Percentiles rank a stretch among this genome's conserved stretches.
Evolutionary conservation across 2,797 vertebrate genomes (phyloP).

Genomic region (Diplodus sargus): DNA sequence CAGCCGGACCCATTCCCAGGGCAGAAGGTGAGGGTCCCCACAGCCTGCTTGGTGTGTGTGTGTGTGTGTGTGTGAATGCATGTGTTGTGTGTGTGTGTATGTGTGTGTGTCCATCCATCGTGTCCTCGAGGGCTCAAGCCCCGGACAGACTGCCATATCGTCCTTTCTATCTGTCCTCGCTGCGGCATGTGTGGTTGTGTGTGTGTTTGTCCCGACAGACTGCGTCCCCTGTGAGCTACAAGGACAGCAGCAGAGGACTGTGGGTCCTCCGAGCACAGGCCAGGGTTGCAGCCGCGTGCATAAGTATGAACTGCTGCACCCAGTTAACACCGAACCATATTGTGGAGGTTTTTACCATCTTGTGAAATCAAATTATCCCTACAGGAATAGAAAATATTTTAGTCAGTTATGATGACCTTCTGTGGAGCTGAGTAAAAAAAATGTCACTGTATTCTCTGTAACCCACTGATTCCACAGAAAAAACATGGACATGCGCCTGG

Average conservation of each 20-base stretch:
- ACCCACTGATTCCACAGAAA: too few relatives aligned
- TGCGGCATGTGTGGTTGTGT: conserved; percentile 36
- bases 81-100: conserved; percentile 29
- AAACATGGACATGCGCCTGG: too few relatives aligned
- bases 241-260: conserved; percentile 73
- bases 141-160: conserved; percentile 68
- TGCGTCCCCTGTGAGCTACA: conserved; percentile 70
- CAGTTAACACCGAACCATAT: background rate
- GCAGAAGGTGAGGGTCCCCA: conserved; percentile 86
- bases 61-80: conserved; percentile 41
- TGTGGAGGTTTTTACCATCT: conserved; percentile 4
- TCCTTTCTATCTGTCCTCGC: conserved; percentile 63
- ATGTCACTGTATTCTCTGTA: background rate
- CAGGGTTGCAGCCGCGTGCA: conserved; percentile 37
- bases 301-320: conserved; percentile 48
- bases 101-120: conserved; percentile 56
- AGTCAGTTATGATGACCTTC: conserved; percentile 1
- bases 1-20: conserved; percentile 88
- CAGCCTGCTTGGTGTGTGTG: conserved; percentile 59
- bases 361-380: background rate
- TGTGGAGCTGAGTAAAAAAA: background rate
- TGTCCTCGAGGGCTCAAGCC: conserved; percentile 74
- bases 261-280: conserved; percentile 61
- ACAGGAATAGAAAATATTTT: background rate
- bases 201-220: conserved; percentile 65